Evolutionary conservation across 37 sponge, comb jelly and placozoan species (phyloP).

Genomic region (Bolinopsis microptera): DNA sequence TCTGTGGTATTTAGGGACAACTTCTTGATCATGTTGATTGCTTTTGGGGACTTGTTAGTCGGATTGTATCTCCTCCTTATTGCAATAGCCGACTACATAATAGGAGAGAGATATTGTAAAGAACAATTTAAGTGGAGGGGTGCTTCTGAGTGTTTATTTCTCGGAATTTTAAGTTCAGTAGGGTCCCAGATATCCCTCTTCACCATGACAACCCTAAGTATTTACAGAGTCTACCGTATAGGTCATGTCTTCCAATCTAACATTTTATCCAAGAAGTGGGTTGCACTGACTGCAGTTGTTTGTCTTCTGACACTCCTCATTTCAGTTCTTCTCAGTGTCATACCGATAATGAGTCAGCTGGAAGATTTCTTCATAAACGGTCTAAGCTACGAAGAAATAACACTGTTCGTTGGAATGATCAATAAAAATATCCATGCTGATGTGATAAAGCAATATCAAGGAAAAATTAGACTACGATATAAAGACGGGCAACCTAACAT

Average conservation of each 20-base stretch:
- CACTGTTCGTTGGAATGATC: not conserved
- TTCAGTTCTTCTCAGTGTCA: not conserved
- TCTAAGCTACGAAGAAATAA: not conserved
- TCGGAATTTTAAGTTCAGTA: not conserved
- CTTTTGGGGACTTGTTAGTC: not conserved
- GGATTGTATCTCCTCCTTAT: not conserved
- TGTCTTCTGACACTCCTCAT: not conserved
- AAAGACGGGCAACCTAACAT: not conserved
- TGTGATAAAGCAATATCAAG: not conserved
- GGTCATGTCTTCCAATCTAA: not conserved
- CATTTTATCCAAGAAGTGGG: not conserved
- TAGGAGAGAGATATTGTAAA: not conserved
- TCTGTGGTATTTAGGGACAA: not conserved
- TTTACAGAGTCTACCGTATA: not conserved
- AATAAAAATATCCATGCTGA: not conserved
- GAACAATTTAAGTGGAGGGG: not conserved
- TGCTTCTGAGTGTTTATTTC: not conserved
- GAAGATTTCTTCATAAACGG: not conserved
- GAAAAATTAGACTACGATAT: not conserved
- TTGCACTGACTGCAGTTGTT: not conserved
- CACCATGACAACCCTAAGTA: not conserved
- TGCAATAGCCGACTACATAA: not conserved
- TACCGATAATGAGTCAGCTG: not conserved
- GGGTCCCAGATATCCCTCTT: not conserved
- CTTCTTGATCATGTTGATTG: not conserved